Percentiles rank a stretch among this genome's conserved stretches.
Conservation (phyloP, 2,113 vertebrate genomes). For the Axis porcinus region DNA sequence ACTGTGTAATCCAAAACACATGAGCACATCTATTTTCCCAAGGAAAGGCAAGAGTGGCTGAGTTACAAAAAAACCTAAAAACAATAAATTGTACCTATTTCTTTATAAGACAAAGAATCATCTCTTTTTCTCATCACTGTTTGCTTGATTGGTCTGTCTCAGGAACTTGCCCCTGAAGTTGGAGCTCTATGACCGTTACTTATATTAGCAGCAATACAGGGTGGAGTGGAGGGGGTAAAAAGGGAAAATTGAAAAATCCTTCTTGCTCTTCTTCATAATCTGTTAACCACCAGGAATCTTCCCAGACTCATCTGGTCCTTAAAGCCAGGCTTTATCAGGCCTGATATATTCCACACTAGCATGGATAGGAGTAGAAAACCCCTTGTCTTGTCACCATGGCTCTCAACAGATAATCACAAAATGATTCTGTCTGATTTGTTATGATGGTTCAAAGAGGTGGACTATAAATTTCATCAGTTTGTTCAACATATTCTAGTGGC, state of each 20-base stretch:
- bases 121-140: neutral
- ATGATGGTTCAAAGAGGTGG: neutral
- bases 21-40: neutral
- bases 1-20: neutral
- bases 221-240: neutral
- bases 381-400: neutral
- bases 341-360: neutral
- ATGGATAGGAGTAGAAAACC: neutral
- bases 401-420: neutral
- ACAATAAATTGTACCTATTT: neutral
- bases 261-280: neutral
- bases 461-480: neutral
- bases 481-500: neutral
- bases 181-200: accelerated
- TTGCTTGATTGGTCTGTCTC: neutral
- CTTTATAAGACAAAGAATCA: neutral
- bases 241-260: neutral
- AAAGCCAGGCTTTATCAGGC: neutral
- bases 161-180: neutral
- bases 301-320: neutral
- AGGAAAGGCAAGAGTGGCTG: neutral
- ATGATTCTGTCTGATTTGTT: neutral
- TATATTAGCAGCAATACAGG: neutral
- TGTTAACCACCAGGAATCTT: neutral
- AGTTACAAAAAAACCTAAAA: neutral